These are phyloP conservation scores for Neomonachus schauinslandi DNA, from an alignment of 2,113 vertebrate genomes.

Conservation along the genomic window DNA sequence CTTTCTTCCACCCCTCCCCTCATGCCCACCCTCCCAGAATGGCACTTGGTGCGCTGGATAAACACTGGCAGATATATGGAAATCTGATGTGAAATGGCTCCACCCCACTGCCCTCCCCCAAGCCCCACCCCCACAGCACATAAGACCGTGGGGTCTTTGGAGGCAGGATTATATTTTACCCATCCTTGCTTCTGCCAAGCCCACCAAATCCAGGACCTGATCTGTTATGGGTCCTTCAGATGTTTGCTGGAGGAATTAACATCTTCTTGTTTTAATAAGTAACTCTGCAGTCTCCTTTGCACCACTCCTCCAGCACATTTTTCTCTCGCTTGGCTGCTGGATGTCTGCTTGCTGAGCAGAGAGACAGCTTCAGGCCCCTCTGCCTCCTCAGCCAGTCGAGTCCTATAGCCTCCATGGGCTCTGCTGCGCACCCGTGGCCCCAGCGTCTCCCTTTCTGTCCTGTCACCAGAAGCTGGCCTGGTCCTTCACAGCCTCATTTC, in stretches of 20 bases:
- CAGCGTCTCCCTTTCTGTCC: background rate
- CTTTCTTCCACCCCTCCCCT: background rate
- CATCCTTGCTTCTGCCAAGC: background rate
- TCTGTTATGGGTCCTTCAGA: background rate
- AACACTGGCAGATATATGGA: background rate
- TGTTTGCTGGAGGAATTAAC: background rate
- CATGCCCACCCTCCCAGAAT: background rate
- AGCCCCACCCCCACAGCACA: accelerated
- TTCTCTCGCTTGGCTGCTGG: too few relatives aligned
- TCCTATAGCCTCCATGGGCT: background rate
- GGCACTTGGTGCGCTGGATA: background rate
- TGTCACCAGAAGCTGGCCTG: background rate
- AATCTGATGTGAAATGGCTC: background rate
- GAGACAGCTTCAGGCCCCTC: background rate
- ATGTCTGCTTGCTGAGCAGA: background rate
- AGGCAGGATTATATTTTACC: background rate
- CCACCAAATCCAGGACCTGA: background rate
- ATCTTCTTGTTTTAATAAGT: background rate
- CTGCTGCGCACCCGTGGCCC: background rate
- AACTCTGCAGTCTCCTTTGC: background rate
- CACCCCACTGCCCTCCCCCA: background rate
- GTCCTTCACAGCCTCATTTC: background rate
- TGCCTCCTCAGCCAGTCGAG: background rate
- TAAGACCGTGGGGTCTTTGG: background rate
- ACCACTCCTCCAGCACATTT: accelerated